phyloP scores from a whole-genome alignment of 2,888 invertebrate genomes.

The Lycocerus yunnanus region DNA sequence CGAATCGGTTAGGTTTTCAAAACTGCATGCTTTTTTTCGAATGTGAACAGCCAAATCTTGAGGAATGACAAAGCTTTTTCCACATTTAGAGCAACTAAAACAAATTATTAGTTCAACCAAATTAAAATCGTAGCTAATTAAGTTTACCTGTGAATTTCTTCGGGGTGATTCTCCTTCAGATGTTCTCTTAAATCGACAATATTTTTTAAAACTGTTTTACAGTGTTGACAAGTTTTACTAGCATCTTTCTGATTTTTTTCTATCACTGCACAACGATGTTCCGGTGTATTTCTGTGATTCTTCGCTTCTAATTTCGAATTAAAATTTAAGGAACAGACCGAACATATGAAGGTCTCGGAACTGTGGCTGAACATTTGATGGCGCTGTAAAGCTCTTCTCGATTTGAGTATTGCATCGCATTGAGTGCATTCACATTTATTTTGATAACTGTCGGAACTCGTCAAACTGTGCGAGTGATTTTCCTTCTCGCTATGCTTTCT shows the following conservation, averaged over 20 bases:
- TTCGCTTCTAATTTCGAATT: slow-evolving; percentile 64
- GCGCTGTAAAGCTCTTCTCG: slow-evolving; percentile 68
- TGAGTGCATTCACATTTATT: slow-evolving; percentile 64
- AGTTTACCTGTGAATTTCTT: slow-evolving; percentile 64
- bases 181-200: slow-evolving; percentile 66
- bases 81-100: slow-evolving; percentile 74
- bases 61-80: slow-evolving; percentile 67
- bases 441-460: slow-evolving; percentile 69
- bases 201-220: slow-evolving; percentile 60
- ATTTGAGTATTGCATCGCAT: slow-evolving; percentile 65
- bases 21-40: slow-evolving; percentile 64
- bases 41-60: slow-evolving; percentile 78
- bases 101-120: slow-evolving; percentile 8
- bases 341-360: slow-evolving; percentile 67
- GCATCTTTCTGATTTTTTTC: slow-evolving; percentile 51
- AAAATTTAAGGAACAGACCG: slow-evolving; percentile 70
- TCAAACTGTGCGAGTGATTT: slow-evolving; percentile 54
- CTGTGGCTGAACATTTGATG: slow-evolving; percentile 68
- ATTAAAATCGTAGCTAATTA: neutral
- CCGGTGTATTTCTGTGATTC: slow-evolving; percentile 66
- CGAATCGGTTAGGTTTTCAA: slow-evolving; percentile 39
- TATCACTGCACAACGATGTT: slow-evolving; percentile 66
- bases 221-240: slow-evolving; percentile 65
- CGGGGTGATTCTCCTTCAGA: slow-evolving; percentile 63
- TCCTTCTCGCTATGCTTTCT: slow-evolving; percentile 63